Evolutionary conservation across 2,113 vertebrate species (phyloP), one percentile per base, ranked within the genome.

Genomic region (Oceanodroma tethys): DNA sequence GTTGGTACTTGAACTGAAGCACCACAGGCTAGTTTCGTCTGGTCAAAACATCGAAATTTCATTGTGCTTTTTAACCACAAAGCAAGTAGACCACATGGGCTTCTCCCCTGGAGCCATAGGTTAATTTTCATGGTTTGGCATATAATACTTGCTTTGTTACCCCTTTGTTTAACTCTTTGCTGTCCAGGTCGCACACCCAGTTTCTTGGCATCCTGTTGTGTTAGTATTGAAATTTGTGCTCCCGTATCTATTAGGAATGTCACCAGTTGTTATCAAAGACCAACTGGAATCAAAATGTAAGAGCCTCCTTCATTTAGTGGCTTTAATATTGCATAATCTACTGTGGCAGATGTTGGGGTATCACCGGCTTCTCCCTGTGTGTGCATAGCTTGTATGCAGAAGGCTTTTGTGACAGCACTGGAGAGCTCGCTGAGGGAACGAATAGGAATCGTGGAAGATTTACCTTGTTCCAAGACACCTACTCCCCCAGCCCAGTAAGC

Each of bases 1-100:
- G 7, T 18, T 9, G 4, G 15, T 42, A 47, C 11, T 52, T 58
- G 14, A 16, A 16, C 23, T 16, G 25, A 88, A 59, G 38, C 43
- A 59, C 12, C 8, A 40, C 6, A 1, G 4, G 9, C 40, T 34
- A 56, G 40, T 22, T 45, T 56, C 3, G 2, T 45, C 52, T 1
- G 0, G 20, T 67, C 52, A 81, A 30, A 55, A 56, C 4, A 29
- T 6, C 5, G 11, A 81, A 56, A 6, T 56, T 55, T 56, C 52
- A 45, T 47, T 22, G 13, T 47, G 34, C 9, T 47, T n/a, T 53
- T 66, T 53, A 42, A 53, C 15, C 6, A 5, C n/a, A 52, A 71
- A 71, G 48, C 3, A 7, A 71, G n/a, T 40, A 52, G 48, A 30
- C 6, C 7, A 71, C 48, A 22, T 38, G 48, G 0, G 4, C 48